Percentiles rank a stretch among this genome's conserved stretches.
These are phyloP conservation scores for Tupiocoris notatus DNA, from an alignment of 2,888 invertebrate species.

Conservation along the genomic window DNA sequence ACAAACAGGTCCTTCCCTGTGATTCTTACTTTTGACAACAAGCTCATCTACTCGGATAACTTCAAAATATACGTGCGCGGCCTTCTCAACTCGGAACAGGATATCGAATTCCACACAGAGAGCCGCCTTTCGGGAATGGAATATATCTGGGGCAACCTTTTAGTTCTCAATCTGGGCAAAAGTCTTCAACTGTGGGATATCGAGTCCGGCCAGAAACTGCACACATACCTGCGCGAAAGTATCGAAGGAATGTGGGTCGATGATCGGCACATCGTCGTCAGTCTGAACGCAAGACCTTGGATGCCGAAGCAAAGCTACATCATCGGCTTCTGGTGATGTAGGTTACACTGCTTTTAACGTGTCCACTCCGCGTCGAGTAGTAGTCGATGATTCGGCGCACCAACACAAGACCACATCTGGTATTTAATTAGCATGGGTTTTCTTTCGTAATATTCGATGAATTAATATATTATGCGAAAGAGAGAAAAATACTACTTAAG, in stretches of 20 bases:
- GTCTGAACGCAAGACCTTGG: constrained; percentile 6
- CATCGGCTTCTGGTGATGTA: constrained; percentile 27
- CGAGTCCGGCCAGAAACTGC: neutral
- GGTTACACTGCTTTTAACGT: neutral
- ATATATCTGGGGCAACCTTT: constrained; percentile 2
- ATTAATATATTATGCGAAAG: neutral
- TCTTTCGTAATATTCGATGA: constrained; percentile 5
- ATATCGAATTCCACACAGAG: constrained; percentile 11
- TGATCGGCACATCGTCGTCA: constrained; percentile 31
- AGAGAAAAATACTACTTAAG: neutral
- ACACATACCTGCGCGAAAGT: constrained; percentile 16
- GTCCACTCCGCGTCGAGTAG: neutral
- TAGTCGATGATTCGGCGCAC: neutral
- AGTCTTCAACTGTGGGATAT: constrained; percentile 28
- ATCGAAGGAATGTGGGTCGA: constrained; percentile 38
- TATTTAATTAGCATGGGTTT: constrained; percentile 30
- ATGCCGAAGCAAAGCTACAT: neutral
- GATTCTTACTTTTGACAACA: constrained; percentile 25
- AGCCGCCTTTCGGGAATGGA: constrained; percentile 3
- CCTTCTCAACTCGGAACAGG: constrained; percentile 7
- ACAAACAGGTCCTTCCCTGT: constrained; percentile 28
- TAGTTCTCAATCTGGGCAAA: constrained; percentile 20
- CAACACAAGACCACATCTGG: constrained; percentile 3
- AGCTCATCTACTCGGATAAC: constrained; percentile 30
- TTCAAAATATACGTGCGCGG: constrained; percentile 22